A percentile compares a stretch with the other conserved stretches of the same genome.
Evolutionary conservation across 2,888 invertebrate genomes (phyloP).

Genomic region (Drosophila anceps): DNA sequence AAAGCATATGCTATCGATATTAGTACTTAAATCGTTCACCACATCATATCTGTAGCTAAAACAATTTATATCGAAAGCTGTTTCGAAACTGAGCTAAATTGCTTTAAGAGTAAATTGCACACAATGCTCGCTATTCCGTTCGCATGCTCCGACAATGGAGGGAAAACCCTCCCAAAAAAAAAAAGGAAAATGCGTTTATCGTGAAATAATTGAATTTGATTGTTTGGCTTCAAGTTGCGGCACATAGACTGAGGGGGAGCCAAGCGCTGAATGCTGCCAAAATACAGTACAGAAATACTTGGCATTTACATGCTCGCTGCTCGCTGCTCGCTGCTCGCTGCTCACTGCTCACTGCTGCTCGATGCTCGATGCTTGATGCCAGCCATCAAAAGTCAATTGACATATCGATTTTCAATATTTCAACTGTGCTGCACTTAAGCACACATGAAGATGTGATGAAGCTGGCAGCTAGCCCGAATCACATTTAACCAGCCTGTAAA

Average conservation of each 20-base stretch:
- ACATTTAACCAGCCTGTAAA: background rate
- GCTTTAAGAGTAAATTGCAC: slow-evolving; percentile 18
- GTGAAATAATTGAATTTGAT: slow-evolving; percentile 69
- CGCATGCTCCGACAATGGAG: background rate
- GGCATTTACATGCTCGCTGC: slow-evolving; percentile 19
- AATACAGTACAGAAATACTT: slow-evolving; percentile 4
- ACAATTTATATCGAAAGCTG: background rate
- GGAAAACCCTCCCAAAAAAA: slow-evolving; percentile 8
- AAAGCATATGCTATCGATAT: background rate
- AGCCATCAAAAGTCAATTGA: slow-evolving; percentile 30
- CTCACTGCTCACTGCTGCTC: background rate
- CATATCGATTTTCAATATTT: slow-evolving; percentile 67
- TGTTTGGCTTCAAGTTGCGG: slow-evolving; percentile 59
- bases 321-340: background rate
- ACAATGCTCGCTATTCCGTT: background rate
- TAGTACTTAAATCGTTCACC: background rate
- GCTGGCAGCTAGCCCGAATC: background rate
- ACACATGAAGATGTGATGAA: background rate
- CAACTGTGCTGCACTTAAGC: slow-evolving; percentile 19
- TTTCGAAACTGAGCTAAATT: slow-evolving; percentile 2
- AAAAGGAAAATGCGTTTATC: slow-evolving; percentile 32
- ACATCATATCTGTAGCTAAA: background rate
- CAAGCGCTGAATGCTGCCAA: slow-evolving; percentile 14
- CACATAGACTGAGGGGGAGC: slow-evolving; percentile 18
- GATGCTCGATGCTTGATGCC: background rate